Base-by-base conservation (phyloP, 2,113 vertebrate species). In the Podiceps cristatus region DNA sequence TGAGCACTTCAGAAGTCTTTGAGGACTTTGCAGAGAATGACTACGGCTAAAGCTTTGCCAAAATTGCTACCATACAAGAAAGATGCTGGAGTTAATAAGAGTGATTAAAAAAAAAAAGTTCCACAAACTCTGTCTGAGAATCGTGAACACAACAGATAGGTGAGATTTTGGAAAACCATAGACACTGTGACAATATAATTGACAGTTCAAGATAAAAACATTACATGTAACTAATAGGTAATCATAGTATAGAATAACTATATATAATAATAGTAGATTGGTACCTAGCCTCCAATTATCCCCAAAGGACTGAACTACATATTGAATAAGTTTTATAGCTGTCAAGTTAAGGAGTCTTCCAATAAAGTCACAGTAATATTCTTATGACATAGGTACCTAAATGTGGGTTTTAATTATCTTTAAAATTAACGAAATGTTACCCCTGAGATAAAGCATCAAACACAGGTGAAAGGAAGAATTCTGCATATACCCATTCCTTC, bases 401-500 rank as follows among this genome's bases (percentile, higher is more conserved):
- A 62, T 47, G 60, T 20, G 4, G 2, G 10, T 16, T 81, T 55
- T 55, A 49, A 68, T 63, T 55, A 9, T 71, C 44, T 79, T 90
- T 27, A 73, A 55, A 37, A 3, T 2, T 60, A 82, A 80, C 45
- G 12, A 64, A 49, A 68, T 28, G 5, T n/a, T 44, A 12, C 3
- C 13, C 3, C 10, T 47, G 33, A 82, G 14, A 53, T 58, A 92
- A 82, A 66, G 11, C 17, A 74, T 47, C 25, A 55, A 71, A 56
- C 5, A 63, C 8, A 2, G 0, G 3, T 0, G 0, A 78, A 74
- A 81, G 14, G 16, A 81, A 85, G 11, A 90, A 77, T 60, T 82
- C 19, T 93, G 13, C 25, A 22, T 40, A 49, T 74, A 69, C 7
- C 6, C 8, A 22, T 10, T 13, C 2, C 7, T 62, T 79, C 17